Conservation (phyloP, 2,113 vertebrate species). For the Pseudorectes ferrugineus region DNA sequence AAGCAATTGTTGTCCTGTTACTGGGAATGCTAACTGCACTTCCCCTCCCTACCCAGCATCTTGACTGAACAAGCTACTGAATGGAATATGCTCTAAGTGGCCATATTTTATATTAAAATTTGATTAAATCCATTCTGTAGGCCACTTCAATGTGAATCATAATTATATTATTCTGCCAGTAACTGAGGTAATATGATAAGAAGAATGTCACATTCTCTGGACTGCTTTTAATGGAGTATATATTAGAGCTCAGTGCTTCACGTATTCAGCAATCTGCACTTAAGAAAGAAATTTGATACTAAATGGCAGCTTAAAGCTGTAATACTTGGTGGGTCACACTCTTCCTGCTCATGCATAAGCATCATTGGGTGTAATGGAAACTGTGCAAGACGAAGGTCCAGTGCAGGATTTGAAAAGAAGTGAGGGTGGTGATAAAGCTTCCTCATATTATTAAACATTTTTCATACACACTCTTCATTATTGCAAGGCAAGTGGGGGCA, state of each 20-base stretch:
- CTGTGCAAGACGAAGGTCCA: neutral
- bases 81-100: conserved; percentile 13
- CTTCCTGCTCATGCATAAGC: neutral
- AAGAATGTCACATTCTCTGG: conserved; percentile 50
- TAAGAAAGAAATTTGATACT: conserved; percentile 6
- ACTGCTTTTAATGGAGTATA: conserved; percentile 13
- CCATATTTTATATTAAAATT: conserved; percentile 50
- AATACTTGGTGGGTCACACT: neutral
- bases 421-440: neutral
- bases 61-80: neutral
- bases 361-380: neutral
- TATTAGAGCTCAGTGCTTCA: neutral
- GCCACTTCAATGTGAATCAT: conserved; percentile 46
- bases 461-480: neutral
- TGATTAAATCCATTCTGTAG: conserved; percentile 55
- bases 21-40: neutral
- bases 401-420: neutral
- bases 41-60: neutral
- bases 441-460: neutral
- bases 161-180: conserved; percentile 60
- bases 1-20: neutral
- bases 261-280: neutral
- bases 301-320: neutral
- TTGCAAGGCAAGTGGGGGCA: neutral
- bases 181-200: conserved; percentile 55